A percentile compares a stretch with the other conserved stretches of the same genome.
Evolutionary conservation across 2,797 vertebrate genomes (phyloP).

Genomic region (Taeniopygia guttata): DNA sequence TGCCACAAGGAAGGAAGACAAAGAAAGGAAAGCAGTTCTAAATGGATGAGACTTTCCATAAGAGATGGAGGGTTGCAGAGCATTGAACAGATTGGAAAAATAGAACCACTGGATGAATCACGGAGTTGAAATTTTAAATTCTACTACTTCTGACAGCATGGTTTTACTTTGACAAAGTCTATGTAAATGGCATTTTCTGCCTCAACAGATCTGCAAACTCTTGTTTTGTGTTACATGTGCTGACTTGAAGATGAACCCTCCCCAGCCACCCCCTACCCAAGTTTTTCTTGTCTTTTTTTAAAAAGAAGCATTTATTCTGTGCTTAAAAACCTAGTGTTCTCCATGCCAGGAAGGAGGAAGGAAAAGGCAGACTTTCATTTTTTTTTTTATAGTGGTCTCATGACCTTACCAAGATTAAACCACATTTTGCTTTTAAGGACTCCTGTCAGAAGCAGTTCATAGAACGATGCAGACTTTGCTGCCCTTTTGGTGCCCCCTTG

Average conservation of each 20-base stretch:
- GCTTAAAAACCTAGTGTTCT: neutral
- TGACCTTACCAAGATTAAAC: neutral
- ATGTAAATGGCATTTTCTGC: neutral
- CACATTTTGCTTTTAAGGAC: neutral
- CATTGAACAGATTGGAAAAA: neutral
- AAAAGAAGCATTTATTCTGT: neutral
- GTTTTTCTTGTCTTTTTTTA: neutral
- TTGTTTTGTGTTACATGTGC: neutral
- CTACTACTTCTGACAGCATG: neutral
- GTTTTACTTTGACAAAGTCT: neutral
- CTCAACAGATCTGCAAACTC: neutral
- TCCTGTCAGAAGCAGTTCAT: neutral
- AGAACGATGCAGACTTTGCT: neutral
- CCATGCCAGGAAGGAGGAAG: neutral
- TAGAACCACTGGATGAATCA: neutral
- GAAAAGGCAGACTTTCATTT: neutral
- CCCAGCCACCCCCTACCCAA: accelerated
- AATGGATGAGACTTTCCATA: neutral
- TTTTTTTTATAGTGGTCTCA: neutral
- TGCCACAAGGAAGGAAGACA: neutral
- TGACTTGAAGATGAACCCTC: neutral
- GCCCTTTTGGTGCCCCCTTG: neutral
- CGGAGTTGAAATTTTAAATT: slow-evolving; percentile 18
- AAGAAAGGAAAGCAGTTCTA: neutral
- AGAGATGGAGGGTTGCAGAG: neutral